These are phyloP conservation scores for Aphis gossypii DNA, from an alignment of 1,140 invertebrate species.

Conservation along the genomic window DNA sequence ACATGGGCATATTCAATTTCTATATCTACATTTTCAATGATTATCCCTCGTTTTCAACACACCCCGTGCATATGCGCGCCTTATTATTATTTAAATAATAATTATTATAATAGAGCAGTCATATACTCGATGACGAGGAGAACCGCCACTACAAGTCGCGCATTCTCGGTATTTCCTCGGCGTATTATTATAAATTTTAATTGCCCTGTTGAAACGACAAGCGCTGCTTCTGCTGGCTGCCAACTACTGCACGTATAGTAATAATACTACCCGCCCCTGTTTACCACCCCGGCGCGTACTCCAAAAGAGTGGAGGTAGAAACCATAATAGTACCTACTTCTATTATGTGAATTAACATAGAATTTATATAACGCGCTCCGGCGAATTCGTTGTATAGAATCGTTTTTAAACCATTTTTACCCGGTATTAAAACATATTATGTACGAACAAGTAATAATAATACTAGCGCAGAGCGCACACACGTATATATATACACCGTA, in stretches of 20 bases:
- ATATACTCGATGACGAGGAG: slow-evolving; percentile 12
- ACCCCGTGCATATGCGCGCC: background rate
- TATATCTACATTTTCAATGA: slow-evolving; percentile 12
- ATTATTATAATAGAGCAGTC: slow-evolving; percentile 34
- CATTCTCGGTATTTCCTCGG: slow-evolving; percentile 2
- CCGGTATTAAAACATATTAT: background rate
- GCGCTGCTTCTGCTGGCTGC: background rate
- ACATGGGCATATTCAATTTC: background rate
- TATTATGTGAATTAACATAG: slow-evolving; percentile 17
- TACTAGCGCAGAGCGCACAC: background rate
- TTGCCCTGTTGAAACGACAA: slow-evolving; percentile 12
- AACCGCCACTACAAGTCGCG: background rate
- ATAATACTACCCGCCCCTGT: background rate
- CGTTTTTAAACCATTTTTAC: slow-evolving; percentile 7
- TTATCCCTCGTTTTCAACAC: slow-evolving; percentile 28
- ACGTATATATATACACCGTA: background rate
- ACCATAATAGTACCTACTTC: slow-evolving; percentile 22
- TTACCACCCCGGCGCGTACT: background rate
- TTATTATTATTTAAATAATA: slow-evolving; percentile 31
- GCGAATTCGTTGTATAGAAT: background rate
- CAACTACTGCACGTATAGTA: background rate
- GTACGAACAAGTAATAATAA: background rate
- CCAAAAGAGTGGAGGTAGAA: slow-evolving; percentile 1
- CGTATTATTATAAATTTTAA: slow-evolving; percentile 27
- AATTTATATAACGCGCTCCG: slow-evolving; percentile 1